Base-by-base conservation (phyloP, 2,888 invertebrate species). In the Epinotia bilunana region DNA sequence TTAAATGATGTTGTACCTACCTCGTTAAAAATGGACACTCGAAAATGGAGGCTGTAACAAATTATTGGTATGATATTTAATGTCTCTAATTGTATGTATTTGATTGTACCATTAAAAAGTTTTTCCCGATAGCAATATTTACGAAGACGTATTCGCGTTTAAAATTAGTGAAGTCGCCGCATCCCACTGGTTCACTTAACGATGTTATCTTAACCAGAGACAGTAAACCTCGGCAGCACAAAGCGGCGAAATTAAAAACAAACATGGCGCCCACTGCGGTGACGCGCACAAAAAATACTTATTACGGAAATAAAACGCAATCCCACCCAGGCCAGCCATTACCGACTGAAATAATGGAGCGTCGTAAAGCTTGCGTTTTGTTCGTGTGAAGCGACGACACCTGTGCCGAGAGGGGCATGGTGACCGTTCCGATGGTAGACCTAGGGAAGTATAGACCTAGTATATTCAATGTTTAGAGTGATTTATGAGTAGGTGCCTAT, bases 371-470 rank as follows among this genome's bases (percentile, higher is more conserved):
- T 81, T 83, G 83, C 82, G 82, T 81, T 81, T 80, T 80, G 81
- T 81, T 84, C 90, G 92, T 93, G 93, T 93, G 93, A 93, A 93
- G 81, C 83, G 86, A 88, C 86, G 87, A 91, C 93, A 93, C 93
- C 93, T 93, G 93, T 90, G 91, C 77, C 77, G 80, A 80, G 80
- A 80, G 87, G 87, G 84, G 82, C 78, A 80, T 79, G 79, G 73
- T 62, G 75, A 72, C 75, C 75, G 62, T 75, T 75, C 70, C 16
- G 7, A 57, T 75, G 62, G 72, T 75, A 72, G 75, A 75, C 53
- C 62, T 79, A 79, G 20, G 76, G 76, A 76, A 20, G 71, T 77
- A 78, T 82, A 88, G 86, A 86, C 69, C 23, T 82, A 76, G 6
- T 12, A 55, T 79, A 76, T 63, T 76, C 39, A 74, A 63, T 65